These are phyloP conservation scores for Malthinus seriepunctatus DNA, from an alignment of 2,888 invertebrate genomes.

Conservation along the genomic window DNA sequence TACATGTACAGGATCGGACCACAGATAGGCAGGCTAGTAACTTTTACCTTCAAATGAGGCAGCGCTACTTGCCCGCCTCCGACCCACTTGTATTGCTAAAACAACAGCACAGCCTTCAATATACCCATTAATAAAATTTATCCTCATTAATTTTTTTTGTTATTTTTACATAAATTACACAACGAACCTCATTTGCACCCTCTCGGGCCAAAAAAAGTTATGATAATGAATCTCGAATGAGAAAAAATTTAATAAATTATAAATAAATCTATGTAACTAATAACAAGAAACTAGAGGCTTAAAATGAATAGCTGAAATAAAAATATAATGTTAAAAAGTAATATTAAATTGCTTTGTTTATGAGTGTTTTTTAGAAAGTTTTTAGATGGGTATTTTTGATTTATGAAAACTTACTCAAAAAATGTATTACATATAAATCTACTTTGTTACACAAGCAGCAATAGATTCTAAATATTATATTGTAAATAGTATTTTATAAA, in stretches of 20 bases:
- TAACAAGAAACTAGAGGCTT: constrained; percentile 47
- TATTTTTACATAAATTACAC: constrained; percentile 20
- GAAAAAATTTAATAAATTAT: constrained; percentile 3
- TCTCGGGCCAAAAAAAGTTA: too few species aligned
- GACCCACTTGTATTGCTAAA: constrained; percentile 57
- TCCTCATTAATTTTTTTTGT: constrained; percentile 25
- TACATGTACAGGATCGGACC: constrained; percentile 28
- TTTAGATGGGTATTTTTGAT: background rate
- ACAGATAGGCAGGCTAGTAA: constrained; percentile 41
- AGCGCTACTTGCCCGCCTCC: constrained; percentile 55
- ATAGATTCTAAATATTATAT: constrained; percentile 4
- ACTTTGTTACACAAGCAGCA: constrained; percentile 24
- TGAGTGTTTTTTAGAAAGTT: constrained; percentile 11
- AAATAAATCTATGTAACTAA: constrained; percentile 21
- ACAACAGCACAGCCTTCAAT: constrained; percentile 50
- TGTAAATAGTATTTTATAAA: background rate
- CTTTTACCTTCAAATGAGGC: constrained; percentile 56
- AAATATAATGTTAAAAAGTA: constrained; percentile 41
- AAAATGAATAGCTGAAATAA: constrained; percentile 50
- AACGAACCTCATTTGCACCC: too few species aligned
- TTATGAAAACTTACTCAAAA: background rate
- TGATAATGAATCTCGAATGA: background rate
- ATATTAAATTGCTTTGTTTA: constrained; percentile 19
- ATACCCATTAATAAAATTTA: constrained; percentile 29
- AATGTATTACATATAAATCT: constrained; percentile 1